Percentiles rank a stretch among this genome's conserved stretches.
phyloP scores from a whole-genome alignment of 2,797 vertebrate genomes.

The Delichon dasypus region DNA sequence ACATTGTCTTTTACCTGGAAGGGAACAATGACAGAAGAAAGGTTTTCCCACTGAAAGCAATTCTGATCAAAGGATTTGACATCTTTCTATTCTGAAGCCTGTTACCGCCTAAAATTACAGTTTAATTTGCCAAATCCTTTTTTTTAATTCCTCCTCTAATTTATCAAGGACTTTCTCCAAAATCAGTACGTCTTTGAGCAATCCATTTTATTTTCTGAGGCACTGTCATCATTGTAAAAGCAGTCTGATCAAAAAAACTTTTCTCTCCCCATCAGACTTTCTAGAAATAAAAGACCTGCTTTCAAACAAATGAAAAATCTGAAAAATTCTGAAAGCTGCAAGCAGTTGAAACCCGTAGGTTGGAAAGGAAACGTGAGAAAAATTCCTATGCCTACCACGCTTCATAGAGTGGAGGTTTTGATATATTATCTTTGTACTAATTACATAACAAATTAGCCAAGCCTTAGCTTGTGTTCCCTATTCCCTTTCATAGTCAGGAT shows the following conservation, averaged over 20 bases:
- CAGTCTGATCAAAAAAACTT: neutral
- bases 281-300: neutral
- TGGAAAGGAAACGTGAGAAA: neutral
- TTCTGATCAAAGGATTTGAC: constrained; percentile 18
- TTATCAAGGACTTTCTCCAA: constrained; percentile 2
- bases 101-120: neutral
- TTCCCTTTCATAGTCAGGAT: neutral
- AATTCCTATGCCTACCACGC: neutral
- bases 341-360: neutral
- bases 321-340: neutral
- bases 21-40: constrained; percentile 2
- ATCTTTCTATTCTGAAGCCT: neutral
- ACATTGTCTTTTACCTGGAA: neutral
- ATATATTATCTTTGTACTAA: neutral
- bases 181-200: neutral
- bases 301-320: constrained; percentile 6
- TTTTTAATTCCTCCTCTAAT: neutral
- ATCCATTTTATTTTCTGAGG: neutral
- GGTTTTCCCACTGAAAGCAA: constrained; percentile 15
- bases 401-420: neutral
- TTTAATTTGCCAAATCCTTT: neutral
- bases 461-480: neutral
- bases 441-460: constrained; percentile 32
- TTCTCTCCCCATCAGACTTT: neutral
- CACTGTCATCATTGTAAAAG: neutral